A percentile compares a stretch with the other conserved stretches of the same genome.
Evolutionary conservation across 2,888 invertebrate genomes (phyloP).

Genomic region (Limnephilus marmoratus): DNA sequence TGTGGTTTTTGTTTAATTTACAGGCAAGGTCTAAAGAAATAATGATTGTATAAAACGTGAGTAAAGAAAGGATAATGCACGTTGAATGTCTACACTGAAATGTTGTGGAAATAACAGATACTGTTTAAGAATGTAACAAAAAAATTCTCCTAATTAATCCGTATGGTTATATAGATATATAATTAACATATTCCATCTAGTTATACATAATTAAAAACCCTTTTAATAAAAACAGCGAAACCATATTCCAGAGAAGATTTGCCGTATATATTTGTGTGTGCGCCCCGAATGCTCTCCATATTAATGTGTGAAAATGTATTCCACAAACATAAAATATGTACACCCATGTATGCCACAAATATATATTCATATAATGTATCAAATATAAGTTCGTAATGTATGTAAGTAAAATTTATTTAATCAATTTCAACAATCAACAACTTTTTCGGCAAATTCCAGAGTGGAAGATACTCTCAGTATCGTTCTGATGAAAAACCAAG

Average conservation of each 20-base stretch:
- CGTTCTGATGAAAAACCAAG: no score
- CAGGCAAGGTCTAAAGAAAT: background rate
- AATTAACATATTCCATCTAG: background rate
- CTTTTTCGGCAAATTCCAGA: no score
- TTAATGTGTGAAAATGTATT: background rate
- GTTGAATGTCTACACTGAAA: background rate
- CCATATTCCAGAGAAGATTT: background rate
- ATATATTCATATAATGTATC: no score
- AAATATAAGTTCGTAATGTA: no score
- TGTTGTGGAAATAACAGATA: background rate
- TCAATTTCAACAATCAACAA: no score
- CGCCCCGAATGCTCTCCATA: background rate
- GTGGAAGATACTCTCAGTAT: no score
- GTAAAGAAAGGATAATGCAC: background rate
- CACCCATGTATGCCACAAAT: no score
- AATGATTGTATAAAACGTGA: background rate
- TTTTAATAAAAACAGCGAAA: background rate
- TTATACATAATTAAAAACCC: background rate
- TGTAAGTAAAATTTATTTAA: no score
- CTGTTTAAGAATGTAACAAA: background rate
- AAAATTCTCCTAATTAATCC: background rate
- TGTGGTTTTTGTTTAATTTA: background rate
- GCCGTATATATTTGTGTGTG: background rate
- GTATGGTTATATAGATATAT: background rate
- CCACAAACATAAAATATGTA: no score